Evolutionary conservation across 2,888 invertebrate species (phyloP), one percentile per base, ranked within the genome.

Genomic region (Volucella inflata): DNA sequence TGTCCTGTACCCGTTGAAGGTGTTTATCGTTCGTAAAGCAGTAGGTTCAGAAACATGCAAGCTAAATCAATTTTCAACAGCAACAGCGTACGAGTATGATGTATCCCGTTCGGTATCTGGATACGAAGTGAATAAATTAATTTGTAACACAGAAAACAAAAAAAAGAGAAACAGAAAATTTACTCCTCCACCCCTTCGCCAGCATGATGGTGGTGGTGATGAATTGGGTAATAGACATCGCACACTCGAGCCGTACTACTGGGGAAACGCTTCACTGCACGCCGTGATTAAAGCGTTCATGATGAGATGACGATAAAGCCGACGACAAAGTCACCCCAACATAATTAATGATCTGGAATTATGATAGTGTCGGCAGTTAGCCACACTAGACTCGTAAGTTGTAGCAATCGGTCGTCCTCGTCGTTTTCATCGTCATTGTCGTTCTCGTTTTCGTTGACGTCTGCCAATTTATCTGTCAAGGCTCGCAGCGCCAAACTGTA

Each of bases 291-390:
- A 67, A 74, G 44, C 60, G 64, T 46, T 48, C 6, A 40, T 60
- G 76, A 71, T 75, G 65, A 67, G 62, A 50, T 67, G 21, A 42
- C 55, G 51, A 74, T 74, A 46, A 74, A 55, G 59, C 14, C 67
- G 70, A 36, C 30, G 51, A 72, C 62, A 76, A 68, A 78, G 55
- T 57, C 6, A 42, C 38, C 78, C 10, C 4, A 46, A 72, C 70
- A 68, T 85, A 85, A 85, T 85, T 85, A 85, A 85, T 85, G 85
- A 77, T 68, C 71, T 67, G 68, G 62, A 85, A 77, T 70, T 84
- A 70, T 84, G 79, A 84, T 84, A 64, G 68, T 70, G 68, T 59
- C 14, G 42, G 57, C 50, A 36, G 44, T n/a, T 8, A 62, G 16
- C 11, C 38, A 12, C 30, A 30, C 30, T 30, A 0, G 30, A 30